A percentile compares a stretch with the other conserved stretches of the same genome.
These are phyloP conservation scores for Crocodylus rhombifer DNA, from an alignment of 2,797 vertebrate genomes.

Conservation along the genomic window DNA sequence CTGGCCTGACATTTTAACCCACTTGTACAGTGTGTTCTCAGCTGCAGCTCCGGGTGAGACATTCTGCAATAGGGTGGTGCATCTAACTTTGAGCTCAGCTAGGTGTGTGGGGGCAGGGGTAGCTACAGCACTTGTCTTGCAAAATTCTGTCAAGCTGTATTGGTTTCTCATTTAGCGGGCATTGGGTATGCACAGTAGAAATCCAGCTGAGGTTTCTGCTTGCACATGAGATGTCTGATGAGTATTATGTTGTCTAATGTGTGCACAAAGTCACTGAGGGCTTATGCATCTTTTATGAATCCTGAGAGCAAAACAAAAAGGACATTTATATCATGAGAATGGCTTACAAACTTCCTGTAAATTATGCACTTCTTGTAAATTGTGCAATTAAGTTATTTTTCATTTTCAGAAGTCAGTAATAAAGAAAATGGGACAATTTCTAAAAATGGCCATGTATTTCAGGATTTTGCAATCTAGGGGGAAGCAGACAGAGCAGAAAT, in stretches of 20 bases:
- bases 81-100: slow-evolving; percentile 5
- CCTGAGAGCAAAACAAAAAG: slow-evolving; percentile 60
- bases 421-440: slow-evolving; percentile 1
- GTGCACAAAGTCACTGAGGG: neutral
- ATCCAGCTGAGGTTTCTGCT: slow-evolving; percentile 58
- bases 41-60: slow-evolving; percentile 17
- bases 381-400: slow-evolving; percentile 60
- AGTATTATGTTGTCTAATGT: slow-evolving; percentile 73
- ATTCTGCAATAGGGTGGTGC: neutral
- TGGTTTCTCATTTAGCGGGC: slow-evolving; percentile 66
- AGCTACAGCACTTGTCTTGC: slow-evolving; percentile 34
- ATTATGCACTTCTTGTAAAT: slow-evolving; percentile 27
- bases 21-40: slow-evolving; percentile 33
- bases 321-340: slow-evolving; percentile 65
- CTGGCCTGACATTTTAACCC: slow-evolving; percentile 46
- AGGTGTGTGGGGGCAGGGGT: neutral
- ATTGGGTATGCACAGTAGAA: slow-evolving; percentile 60
- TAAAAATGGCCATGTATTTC: slow-evolving; percentile 40
- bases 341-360: slow-evolving; percentile 54
- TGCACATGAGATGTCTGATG: slow-evolving; percentile 65
- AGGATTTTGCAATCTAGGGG: slow-evolving; percentile 22
- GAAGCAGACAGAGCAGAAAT: neutral
- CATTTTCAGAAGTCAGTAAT: slow-evolving; percentile 50
- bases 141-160: slow-evolving; percentile 52
- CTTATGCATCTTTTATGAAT: slow-evolving; percentile 74